phyloP scores from a whole-genome alignment of 2,888 invertebrate genomes.

The Caenorhabditis macrosperma region DNA sequence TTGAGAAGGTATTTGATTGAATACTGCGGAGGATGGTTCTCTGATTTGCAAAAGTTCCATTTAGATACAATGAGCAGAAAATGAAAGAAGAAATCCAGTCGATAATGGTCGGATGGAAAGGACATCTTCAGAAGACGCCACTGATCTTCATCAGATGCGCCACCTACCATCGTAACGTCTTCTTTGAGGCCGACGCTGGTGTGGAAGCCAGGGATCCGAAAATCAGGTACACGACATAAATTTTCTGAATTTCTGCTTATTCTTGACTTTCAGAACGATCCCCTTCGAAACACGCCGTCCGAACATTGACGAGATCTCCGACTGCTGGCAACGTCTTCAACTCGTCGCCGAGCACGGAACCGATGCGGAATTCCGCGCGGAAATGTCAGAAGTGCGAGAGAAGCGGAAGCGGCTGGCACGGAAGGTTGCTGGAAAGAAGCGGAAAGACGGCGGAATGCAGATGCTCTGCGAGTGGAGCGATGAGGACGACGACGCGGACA shows the following conservation, averaged over 20 bases:
- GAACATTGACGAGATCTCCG: constrained; percentile 87
- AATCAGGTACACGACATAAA: no score
- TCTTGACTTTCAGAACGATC: no score
- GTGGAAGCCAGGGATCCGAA: constrained; percentile 82
- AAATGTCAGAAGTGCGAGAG: constrained; percentile 55
- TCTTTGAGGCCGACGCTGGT: constrained; percentile 87
- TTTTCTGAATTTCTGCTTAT: no score
- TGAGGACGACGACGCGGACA: constrained; percentile 36
- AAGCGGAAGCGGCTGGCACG: constrained; percentile 34
- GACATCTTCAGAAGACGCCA: constrained; percentile 82
- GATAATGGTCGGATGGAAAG: constrained; percentile 51
- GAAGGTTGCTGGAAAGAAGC: constrained; percentile 46
- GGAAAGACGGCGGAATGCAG: constrained; percentile 28
- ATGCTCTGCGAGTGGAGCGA: constrained; percentile 55
- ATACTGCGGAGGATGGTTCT: no score
- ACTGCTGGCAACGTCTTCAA: constrained; percentile 83
- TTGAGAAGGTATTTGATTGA: constrained; percentile 70
- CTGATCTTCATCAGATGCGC: constrained; percentile 88
- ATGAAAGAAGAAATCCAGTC: constrained; percentile 63
- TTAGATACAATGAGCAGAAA: constrained; percentile 67
- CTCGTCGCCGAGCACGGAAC: constrained; percentile 61
- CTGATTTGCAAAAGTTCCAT: no score
- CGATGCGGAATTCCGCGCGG: constrained; percentile 57
- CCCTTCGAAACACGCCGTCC: constrained; percentile 90
- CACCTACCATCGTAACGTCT: constrained; percentile 85